These are phyloP conservation scores for Pristionchus exspectatus DNA, from an alignment of 2,888 invertebrate species.

Conservation along the genomic window DNA sequence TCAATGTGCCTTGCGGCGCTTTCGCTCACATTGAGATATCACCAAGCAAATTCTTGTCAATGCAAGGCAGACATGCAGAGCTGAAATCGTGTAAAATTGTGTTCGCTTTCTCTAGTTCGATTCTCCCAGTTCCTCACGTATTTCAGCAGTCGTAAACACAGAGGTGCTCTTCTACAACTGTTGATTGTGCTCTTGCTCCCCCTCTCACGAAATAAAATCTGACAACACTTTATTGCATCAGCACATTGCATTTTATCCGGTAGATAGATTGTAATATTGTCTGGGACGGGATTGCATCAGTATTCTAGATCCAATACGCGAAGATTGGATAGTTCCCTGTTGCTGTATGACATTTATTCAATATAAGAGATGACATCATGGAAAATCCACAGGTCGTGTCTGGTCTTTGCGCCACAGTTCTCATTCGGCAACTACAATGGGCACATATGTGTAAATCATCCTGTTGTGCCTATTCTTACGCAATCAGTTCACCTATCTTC, in stretches of 20 bases:
- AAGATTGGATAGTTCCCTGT: not conserved
- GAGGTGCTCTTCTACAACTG: not conserved
- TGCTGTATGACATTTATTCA: not conserved
- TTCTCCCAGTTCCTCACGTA: not conserved
- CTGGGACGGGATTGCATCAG: not conserved
- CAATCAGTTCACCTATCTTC: not conserved
- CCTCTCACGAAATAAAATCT: not conserved
- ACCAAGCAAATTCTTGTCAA: not conserved
- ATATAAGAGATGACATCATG: not conserved
- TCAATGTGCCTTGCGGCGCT: not conserved
- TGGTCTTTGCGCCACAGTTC: not conserved
- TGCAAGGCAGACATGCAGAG: too few species aligned
- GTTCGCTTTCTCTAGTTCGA: not conserved
- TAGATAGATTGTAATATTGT: too few species aligned
- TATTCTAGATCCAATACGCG: not conserved
- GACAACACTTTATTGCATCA: not conserved
- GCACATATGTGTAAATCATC: not conserved
- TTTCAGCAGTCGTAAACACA: constrained; percentile 10
- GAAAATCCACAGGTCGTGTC: not conserved
- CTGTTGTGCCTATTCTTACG: not conserved
- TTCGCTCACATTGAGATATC: not conserved
- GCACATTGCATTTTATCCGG: not conserved
- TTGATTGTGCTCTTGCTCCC: not conserved
- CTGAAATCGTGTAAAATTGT: not conserved
- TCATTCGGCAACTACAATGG: not conserved